Evolutionary conservation across 2,888 invertebrate genomes (phyloP).

Genomic region (Torymus aiolomorphi): DNA sequence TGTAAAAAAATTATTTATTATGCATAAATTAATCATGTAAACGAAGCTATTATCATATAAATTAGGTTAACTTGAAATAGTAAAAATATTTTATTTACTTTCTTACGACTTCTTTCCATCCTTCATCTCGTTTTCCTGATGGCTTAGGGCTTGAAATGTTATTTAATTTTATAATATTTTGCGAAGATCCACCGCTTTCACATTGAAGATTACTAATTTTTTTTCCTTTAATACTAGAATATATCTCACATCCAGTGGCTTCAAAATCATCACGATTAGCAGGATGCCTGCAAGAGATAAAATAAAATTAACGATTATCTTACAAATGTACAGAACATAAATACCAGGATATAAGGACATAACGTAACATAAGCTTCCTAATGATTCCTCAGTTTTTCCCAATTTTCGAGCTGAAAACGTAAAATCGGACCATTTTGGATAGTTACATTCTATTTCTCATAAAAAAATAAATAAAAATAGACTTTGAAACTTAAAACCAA

Average conservation of each 20-base stretch:
- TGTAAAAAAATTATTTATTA: slow-evolving; percentile 51
- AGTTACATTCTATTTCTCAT: too few relatives aligned
- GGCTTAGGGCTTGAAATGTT: slow-evolving; percentile 84
- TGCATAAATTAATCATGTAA: neutral
- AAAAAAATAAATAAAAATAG: too few relatives aligned
- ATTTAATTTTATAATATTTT: slow-evolving; percentile 68
- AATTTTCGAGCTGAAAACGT: too few relatives aligned
- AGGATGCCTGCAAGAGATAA: slow-evolving; percentile 83
- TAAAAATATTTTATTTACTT: too few relatives aligned
- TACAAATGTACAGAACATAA: too few relatives aligned
- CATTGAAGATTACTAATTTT: slow-evolving; percentile 70
- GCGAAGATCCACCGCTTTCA: slow-evolving; percentile 68
- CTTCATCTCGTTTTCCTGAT: slow-evolving; percentile 87
- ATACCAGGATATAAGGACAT: too few relatives aligned
- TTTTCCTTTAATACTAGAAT: slow-evolving; percentile 76
- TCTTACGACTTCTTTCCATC: slow-evolving; percentile 97
- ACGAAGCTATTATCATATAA: too few relatives aligned
- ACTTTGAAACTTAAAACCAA: too few relatives aligned
- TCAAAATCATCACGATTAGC: slow-evolving; percentile 86
- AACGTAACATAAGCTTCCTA: too few relatives aligned
- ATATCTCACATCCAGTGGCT: slow-evolving; percentile 81
- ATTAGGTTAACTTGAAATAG: too few relatives aligned
- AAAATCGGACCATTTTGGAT: too few relatives aligned
- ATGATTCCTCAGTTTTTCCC: too few relatives aligned
- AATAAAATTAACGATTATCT: neutral